Evolutionary conservation across 2,888 invertebrate genomes (phyloP), one percentile per base, ranked within the genome.

Genomic region (Euclidia mi): DNA sequence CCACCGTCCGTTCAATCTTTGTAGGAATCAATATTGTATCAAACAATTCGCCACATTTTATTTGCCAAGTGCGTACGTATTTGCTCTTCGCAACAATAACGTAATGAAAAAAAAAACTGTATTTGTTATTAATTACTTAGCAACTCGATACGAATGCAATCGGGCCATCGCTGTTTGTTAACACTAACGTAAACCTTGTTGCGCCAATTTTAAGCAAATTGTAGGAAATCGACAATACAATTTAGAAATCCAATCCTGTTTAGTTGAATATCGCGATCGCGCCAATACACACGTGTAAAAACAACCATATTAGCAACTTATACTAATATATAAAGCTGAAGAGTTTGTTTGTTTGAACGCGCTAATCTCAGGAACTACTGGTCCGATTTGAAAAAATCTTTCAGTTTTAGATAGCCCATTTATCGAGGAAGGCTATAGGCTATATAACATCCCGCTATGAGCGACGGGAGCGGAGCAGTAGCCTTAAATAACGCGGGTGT

Each of bases 211-310:
- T 46, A 47, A 53, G 56, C 66, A 81, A 79, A 84, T 81, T 76
- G 76, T 75, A 76, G 76, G 76, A 85, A 80, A 75, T 63, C 50
- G 56, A 76, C 68, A 71, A 69, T 73, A 59, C 61, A 50, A 65
- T 80, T 81, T 81, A 78, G 81, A 79, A 84, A 84, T 79, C 76
- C 31, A 55, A 77, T 69, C 63, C 68, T 71, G 56, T 58, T 46
- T 67, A 71, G 84, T 83, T 48, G 32, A 48, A 45, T 67, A 57
- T 59, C 55, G 71, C 56, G 49, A 56, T 50, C 64, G 63, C 49
- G 52, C 53, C 64, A 47, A 51, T 58, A 20, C 68, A 71, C 70
- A 78, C 79, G 78, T 50, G 50, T 56, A 47, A 37, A 25, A 25
- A 25, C 20, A 25, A 6, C 20, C 6, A 20, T 20, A 20, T 25